Evolutionary conservation across 2,113 vertebrate genomes (phyloP), one percentile per base, ranked within the genome.

Genomic region (Neolamprologus devosi): DNA sequence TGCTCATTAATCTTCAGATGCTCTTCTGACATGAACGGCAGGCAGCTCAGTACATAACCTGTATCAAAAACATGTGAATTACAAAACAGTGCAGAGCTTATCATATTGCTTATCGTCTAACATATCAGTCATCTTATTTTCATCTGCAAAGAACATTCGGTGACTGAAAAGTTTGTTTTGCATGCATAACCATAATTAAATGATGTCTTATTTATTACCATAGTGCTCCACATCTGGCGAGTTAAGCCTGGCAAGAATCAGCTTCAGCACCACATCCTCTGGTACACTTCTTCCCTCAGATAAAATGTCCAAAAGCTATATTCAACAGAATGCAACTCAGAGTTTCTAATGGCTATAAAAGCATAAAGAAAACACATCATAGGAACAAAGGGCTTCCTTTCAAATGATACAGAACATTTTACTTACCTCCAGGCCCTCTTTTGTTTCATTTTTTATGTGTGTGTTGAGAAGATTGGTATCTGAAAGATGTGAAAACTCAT

Each of bases 11-110:
- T 93, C 81, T 94, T 97, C 92, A 97, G 85, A 83, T 93, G 92
- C 28, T 97, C 96, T 83, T 98, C 97, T 28, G 97, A 97, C 75
- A 98, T 90, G 88, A 95, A 97, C 10, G 98, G 98, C 73, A 98
- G 92, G 88, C 98, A 98, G 95, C 97, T 97, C 90, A 99, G 95
- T 86, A 99, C 94, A 84, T 99, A 99, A 40, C 99, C 99, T 99
- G 96, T 21, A 94, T 92, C 33, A 91, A 26, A 90, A 90, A 68
- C 23, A 92, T 3, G 16, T 8, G 19, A 84, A 53, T 13, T 6
- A 83, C 55, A 12, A 87, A 47, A 80, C 16, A 51, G 13, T 28
- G 17, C 81, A 42, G 33, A 55, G 53, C 75, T 13, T 30, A 37
- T 33, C 28, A 40, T 30, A 73, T 73, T 51, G 17, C 8, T 11